Base-by-base conservation (phyloP, 2,888 invertebrate species). In the Megamerina dolium region DNA sequence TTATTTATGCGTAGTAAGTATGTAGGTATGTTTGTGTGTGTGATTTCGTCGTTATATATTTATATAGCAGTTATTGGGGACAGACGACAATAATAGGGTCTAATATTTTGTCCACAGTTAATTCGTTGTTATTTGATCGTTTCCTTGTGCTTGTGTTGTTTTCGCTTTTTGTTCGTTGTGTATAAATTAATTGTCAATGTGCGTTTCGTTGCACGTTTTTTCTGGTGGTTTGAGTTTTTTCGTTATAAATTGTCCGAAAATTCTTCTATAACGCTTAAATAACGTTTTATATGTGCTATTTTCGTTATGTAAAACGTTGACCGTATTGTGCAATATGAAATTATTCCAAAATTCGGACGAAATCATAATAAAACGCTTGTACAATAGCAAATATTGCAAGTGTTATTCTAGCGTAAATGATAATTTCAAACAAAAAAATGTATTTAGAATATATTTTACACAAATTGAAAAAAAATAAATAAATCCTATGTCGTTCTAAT, bases 71-170 rank as follows among this genome's bases (percentile, higher is more conserved):
- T n/a, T n/a, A n/a, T n/a, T n/a, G n/a, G n/a, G n/a, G n/a, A n/a
- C n/a, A n/a, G n/a, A n/a, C n/a, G n/a, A n/a, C n/a, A n/a, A n/a
- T n/a, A n/a, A n/a, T n/a, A n/a, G n/a, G n/a, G n/a, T n/a, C n/a
- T n/a, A n/a, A n/a, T n/a, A n/a, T n/a, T n/a, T n/a, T n/a, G n/a
- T n/a, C n/a, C n/a, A n/a, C n/a, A n/a, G n/a, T n/a, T n/a, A n/a
- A n/a, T n/a, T n/a, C n/a, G n/a, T n/a, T n/a, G n/a, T n/a, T 41
- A 39, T 19, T 45, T 30, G 27, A 33, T 43, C 12, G 31, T 32
- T 10, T 19, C n/a, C 18, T 21, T 13, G 32, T 16, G 5, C 34
- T 35, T 9, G 35, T 23, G 8, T 34, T 39, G 43, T 27, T 21
- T 32, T 41, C 18, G 16, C 3, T 41, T 34, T 35, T 19, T 36